These are phyloP conservation scores for Bradysia coprophila DNA, from an alignment of 1,140 invertebrate genomes.

Conservation along the genomic window DNA sequence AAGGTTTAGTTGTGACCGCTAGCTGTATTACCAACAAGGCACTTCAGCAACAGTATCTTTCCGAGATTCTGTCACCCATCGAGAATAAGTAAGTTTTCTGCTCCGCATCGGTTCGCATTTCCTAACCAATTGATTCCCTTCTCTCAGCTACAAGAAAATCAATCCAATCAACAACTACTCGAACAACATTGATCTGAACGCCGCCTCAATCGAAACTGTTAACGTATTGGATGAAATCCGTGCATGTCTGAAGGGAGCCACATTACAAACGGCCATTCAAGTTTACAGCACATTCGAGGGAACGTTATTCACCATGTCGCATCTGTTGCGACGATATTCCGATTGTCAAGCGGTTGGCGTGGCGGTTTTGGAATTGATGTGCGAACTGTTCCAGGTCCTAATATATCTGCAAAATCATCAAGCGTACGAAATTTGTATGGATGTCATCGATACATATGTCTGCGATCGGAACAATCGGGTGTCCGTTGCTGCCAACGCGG, in stretches of 20 bases:
- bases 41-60: conserved; percentile 12
- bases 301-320: background rate
- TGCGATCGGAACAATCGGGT: conserved; percentile 11
- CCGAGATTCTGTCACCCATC: conserved; percentile 37
- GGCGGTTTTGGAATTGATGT: background rate
- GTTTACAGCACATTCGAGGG: background rate
- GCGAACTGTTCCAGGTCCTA: background rate
- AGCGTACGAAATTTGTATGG: background rate
- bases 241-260: background rate
- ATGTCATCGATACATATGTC: background rate
- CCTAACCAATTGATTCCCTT: background rate
- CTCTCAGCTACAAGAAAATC: background rate
- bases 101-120: background rate
- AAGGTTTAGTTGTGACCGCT: conserved; percentile 10
- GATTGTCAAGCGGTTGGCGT: background rate
- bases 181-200: too few relatives aligned
- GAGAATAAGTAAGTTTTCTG: conserved; percentile 34
- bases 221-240: background rate
- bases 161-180: background rate
- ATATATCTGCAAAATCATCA: background rate
- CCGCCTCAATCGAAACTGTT: too few relatives aligned
- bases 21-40: conserved; percentile 39
- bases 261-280: background rate
- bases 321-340: background rate
- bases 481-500: conserved; percentile 32